Evolutionary conservation across 2,888 invertebrate genomes (phyloP).

Genomic region (Euphydryas editha): DNA sequence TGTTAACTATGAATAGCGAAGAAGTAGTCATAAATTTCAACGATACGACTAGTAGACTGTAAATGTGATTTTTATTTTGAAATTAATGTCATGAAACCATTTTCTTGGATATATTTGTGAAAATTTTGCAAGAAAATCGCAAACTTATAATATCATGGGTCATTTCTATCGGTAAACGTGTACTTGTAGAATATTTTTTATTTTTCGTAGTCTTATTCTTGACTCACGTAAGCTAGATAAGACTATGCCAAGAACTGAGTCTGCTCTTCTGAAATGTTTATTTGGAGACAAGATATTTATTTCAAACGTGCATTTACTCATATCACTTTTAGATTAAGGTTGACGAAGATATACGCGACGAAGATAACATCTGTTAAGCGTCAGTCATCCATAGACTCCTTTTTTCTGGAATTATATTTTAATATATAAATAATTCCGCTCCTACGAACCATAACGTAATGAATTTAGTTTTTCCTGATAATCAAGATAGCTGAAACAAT

Average conservation of each 20-base stretch:
- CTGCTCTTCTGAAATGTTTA: neutral
- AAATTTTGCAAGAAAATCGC: neutral
- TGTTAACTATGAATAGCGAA: no score
- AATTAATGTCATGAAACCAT: no score
- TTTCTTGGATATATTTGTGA: neutral
- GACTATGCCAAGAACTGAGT: constrained; percentile 7
- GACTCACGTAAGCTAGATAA: constrained; percentile 12
- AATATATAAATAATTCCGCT: no score
- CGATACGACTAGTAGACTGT: no score
- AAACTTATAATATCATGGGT: neutral
- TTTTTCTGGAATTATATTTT: no score
- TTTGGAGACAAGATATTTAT: neutral
- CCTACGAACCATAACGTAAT: no score
- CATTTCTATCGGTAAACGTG: neutral
- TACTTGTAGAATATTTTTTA: neutral
- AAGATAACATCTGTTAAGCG: no score
- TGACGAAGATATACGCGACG: neutral
- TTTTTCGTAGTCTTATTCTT: neutral
- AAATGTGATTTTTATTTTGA: no score
- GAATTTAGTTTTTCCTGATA: no score
- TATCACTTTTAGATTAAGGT: neutral
- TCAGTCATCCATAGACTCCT: no score
- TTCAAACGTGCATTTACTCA: neutral
- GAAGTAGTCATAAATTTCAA: no score
- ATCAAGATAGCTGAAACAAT: no score